Conservation (phyloP, 1,140 invertebrate genomes). For the Drosophila burlai region DNA sequence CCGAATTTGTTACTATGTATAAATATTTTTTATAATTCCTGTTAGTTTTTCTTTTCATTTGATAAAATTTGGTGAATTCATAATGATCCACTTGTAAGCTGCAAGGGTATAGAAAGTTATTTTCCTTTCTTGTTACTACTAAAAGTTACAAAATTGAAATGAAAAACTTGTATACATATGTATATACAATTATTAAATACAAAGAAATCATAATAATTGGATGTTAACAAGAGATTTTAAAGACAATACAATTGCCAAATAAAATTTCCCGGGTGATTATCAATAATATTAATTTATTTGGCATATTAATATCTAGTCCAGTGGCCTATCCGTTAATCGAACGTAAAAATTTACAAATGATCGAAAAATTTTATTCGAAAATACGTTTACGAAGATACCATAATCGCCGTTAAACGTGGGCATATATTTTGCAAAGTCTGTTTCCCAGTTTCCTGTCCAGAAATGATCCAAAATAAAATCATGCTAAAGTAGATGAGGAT, state of each 20-base stretch:
- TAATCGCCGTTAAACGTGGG: slow-evolving; percentile 50
- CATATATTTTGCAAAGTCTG: slow-evolving; percentile 11
- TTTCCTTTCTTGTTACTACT: no score
- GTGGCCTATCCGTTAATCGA: slow-evolving; percentile 10
- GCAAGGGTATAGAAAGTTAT: no score
- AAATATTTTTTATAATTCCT: no score
- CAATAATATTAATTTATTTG: background rate
- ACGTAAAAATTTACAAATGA: slow-evolving; percentile 17
- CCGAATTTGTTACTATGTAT: no score
- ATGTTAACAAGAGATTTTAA: background rate
- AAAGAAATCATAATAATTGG: background rate
- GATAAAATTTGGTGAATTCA: no score
- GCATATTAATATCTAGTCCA: background rate
- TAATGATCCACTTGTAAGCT: no score
- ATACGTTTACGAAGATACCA: slow-evolving; percentile 9
- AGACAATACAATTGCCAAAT: background rate
- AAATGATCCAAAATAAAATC: slow-evolving; percentile 55
- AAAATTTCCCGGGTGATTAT: no score
- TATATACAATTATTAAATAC: background rate
- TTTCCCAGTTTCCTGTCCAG: slow-evolving; percentile 43
- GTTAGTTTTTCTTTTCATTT: no score
- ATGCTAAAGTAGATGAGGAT: slow-evolving; percentile 30
- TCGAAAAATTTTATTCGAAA: slow-evolving; percentile 4
- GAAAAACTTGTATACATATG: background rate
- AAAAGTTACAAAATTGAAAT: background rate